Evolutionary conservation across 1,140 invertebrate species (phyloP).

Genomic region (Apis laboriosa): DNA sequence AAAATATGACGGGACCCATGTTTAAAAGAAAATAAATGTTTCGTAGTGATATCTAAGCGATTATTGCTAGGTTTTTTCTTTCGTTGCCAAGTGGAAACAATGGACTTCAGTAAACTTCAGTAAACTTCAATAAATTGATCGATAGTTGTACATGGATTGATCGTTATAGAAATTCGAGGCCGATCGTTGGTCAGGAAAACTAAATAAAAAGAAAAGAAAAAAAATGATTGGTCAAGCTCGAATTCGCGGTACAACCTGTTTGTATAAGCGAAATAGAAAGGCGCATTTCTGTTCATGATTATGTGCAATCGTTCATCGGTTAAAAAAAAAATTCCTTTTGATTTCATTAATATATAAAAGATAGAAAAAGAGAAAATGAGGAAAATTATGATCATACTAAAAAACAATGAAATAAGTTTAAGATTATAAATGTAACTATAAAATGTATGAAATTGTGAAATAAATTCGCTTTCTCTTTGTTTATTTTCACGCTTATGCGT

Average conservation of each 20-base stretch:
- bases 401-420: not conserved
- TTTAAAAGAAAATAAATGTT: constrained; percentile 68
- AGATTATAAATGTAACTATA: constrained; percentile 18
- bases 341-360: not conserved
- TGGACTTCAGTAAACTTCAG: too few species aligned
- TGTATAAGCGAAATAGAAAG: not conserved
- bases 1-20: constrained; percentile 3
- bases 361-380: not conserved
- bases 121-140: constrained; percentile 3
- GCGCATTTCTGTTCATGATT: not conserved
- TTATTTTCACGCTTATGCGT: too few species aligned
- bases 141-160: constrained; percentile 49
- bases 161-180: constrained; percentile 73
- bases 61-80: not conserved
- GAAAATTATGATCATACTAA: constrained; percentile 6
- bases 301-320: not conserved
- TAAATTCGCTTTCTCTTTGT: too few species aligned
- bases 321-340: not conserved
- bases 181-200: constrained; percentile 33
- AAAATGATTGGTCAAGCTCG: not conserved
- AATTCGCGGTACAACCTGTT: constrained; percentile 4
- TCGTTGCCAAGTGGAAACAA: not conserved
- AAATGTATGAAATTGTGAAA: constrained; percentile 7
- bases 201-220: not conserved
- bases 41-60: not conserved